These are phyloP conservation scores for Accipiter fasciatus DNA, from an alignment of 2,797 vertebrate species.

Conservation along the genomic window DNA sequence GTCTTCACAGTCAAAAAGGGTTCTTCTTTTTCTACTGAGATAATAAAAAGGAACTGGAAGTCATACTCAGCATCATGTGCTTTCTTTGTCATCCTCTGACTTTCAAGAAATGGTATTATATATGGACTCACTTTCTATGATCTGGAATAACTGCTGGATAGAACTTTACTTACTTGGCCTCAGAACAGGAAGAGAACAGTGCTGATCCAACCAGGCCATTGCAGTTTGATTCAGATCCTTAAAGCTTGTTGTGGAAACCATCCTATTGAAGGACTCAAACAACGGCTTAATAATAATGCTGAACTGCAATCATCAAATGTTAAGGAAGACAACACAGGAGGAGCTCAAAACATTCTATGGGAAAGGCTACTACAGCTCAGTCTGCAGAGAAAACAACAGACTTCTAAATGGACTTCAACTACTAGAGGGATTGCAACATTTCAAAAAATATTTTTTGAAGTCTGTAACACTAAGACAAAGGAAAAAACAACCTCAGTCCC, in stretches of 20 bases:
- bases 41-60: background rate
- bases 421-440: background rate
- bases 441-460: background rate
- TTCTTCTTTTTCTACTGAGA: background rate
- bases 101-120: background rate
- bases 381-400: background rate
- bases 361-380: background rate
- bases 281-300: slow-evolving; percentile 95
- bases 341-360: background rate
- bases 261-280: slow-evolving; percentile 92
- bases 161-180: slow-evolving; percentile 88
- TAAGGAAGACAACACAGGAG: slow-evolving; percentile 72
- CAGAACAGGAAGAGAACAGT: slow-evolving; percentile 89
- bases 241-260: slow-evolving; percentile 87
- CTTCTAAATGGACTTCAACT: background rate
- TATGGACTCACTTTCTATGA: background rate
- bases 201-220: slow-evolving; percentile 89
- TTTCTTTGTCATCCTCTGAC: background rate
- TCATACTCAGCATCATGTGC: background rate
- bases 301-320: slow-evolving; percentile 80
- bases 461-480: background rate
- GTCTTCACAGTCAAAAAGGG: background rate
- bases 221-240: slow-evolving; percentile 87
- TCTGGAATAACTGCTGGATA: background rate
- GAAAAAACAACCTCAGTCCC: background rate